Evolutionary conservation across 2,888 invertebrate species (phyloP).

Genomic region (Phytoseiulus persimilis): DNA sequence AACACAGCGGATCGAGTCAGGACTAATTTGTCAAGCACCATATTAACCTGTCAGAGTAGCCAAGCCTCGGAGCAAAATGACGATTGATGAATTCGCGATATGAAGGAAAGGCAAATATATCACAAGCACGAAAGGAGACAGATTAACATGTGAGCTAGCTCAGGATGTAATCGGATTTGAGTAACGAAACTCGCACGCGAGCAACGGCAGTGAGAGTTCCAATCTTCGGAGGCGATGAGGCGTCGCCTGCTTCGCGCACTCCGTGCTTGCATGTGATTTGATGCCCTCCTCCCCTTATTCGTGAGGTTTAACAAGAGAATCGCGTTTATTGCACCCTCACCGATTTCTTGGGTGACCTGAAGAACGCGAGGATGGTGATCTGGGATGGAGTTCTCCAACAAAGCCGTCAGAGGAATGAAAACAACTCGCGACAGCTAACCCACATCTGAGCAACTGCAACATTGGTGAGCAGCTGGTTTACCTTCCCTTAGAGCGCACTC

Average conservation of each 20-base stretch:
- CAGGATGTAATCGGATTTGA: background rate
- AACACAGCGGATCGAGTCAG: background rate
- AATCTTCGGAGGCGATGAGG: background rate
- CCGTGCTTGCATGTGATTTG: too few species aligned
- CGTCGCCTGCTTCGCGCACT: background rate
- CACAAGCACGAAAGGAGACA: background rate
- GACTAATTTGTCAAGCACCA: background rate
- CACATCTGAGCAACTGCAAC: too few species aligned
- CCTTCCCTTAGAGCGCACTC: too few species aligned
- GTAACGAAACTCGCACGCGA: background rate
- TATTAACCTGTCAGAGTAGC: background rate
- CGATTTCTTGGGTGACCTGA: too few species aligned
- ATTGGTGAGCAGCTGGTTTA: too few species aligned
- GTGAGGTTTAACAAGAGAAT: too few species aligned
- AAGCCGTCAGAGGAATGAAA: too few species aligned
- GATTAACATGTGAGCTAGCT: background rate
- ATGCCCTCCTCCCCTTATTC: too few species aligned
- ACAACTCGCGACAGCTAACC: too few species aligned
- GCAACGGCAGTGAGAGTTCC: background rate
- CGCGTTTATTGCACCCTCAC: too few species aligned
- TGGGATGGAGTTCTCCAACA: too few species aligned
- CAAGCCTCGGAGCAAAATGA: background rate
- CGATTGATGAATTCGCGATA: background rate
- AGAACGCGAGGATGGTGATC: too few species aligned
- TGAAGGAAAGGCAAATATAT: background rate